phyloP scores from a whole-genome alignment of 1,140 invertebrate genomes.

The Cyclina sinensis region DNA sequence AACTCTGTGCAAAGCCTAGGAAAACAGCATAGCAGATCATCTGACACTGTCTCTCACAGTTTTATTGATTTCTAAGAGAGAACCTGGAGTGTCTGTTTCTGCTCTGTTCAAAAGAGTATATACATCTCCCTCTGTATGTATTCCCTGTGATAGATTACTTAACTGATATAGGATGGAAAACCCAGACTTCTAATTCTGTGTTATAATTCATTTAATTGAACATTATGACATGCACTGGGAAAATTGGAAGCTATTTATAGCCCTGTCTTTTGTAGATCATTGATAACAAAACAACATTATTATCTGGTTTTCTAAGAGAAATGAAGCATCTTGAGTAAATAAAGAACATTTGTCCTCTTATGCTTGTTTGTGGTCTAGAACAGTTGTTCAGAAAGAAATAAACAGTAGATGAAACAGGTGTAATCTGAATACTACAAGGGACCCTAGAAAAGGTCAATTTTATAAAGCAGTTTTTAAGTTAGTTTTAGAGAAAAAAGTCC shows the following conservation, averaged over 20 bases:
- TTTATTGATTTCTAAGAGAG: constrained; percentile 11
- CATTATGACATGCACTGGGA: constrained; percentile 57
- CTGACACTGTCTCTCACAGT: constrained; percentile 1
- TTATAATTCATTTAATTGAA: constrained; percentile 58
- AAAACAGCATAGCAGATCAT: constrained; percentile 4
- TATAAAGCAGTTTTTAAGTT: too few species aligned
- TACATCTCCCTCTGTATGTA: constrained; percentile 16
- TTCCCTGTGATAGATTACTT: constrained; percentile 56
- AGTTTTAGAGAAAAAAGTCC: too few species aligned
- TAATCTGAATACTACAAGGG: too few species aligned
- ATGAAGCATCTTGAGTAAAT: not conserved
- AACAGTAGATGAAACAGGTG: too few species aligned
- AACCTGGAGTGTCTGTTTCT: not conserved
- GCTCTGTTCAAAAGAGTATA: constrained; percentile 22
- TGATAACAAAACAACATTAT: constrained; percentile 31
- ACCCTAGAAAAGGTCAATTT: too few species aligned
- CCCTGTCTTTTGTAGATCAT: constrained; percentile 38
- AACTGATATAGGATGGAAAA: constrained; percentile 59
- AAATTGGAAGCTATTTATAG: constrained; percentile 46
- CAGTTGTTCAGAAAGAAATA: too few species aligned
- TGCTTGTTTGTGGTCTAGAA: too few species aligned
- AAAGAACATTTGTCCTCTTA: not conserved
- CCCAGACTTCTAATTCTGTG: constrained; percentile 58
- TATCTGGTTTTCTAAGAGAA: constrained; percentile 10
- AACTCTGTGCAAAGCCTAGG: not conserved